Evolutionary conservation across 2,888 invertebrate genomes (phyloP), one percentile per base, ranked within the genome.

Genomic region (Sarcophaga carnaria): DNA sequence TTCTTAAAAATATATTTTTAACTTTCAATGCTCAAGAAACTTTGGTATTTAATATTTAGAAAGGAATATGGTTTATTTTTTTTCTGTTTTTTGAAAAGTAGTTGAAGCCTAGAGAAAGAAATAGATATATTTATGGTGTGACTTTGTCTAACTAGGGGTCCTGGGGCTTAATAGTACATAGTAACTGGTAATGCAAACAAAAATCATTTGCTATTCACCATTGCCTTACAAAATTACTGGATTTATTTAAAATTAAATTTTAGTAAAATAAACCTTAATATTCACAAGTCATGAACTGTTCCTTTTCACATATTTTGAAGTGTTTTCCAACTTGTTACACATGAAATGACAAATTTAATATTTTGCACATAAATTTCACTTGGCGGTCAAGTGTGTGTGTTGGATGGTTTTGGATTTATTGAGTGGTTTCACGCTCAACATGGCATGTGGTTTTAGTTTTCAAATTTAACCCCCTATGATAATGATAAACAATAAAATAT

Each of bases 351-450:
- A 54, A 54, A 54, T 54, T 54, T 54, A 14, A 54, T 54, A 17
- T 14, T 54, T 54, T 70, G 54, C 47, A 45, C n/a, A 62, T 20
- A 45, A 64, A 70, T 37, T 64, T 76, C 67, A 81, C 75, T 54
- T 76, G n/a, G 14, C 70, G 80, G 84, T 75, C 79, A 84, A 84
- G 84, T 84, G 76, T 70, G 76, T 70, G 12, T 54, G 17, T 5
- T 76, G 22, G 47, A 22, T 62, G 63, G 45, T 84, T 75, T 78
- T 70, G 25, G 10, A 54, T 37, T 27, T 59, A 76, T 80, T 71
- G 80, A 80, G 70, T 70, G 75, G 64, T 71, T 80, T 70, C 64
- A 70, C 70, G 59, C 84, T 11, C 76, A 76, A 54, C 75, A 80
- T 47, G 84, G 66, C 71, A 22, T 64, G 59, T 80, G 49, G 20